Evolutionary conservation across 2,113 vertebrate genomes (phyloP).

Genomic region (Archocentrus centrarchus): DNA sequence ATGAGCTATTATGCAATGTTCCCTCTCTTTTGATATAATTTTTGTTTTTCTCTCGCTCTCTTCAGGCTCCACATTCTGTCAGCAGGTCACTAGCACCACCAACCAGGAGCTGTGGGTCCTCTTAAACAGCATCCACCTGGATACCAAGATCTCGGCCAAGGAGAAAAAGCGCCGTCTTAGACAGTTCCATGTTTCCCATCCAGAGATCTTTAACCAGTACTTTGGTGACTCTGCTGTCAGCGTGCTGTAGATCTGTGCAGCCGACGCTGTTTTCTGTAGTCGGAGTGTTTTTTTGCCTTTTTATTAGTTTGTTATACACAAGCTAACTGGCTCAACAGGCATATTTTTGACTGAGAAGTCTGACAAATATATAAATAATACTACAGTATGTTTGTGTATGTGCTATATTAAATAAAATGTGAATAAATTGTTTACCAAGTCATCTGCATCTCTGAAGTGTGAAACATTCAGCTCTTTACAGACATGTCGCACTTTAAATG

Average conservation of each 20-base stretch:
- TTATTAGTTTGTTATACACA: background rate
- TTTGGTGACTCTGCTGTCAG: slow-evolving; percentile 81
- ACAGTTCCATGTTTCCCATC: slow-evolving; percentile 90
- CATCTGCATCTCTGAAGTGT: background rate
- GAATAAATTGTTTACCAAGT: background rate
- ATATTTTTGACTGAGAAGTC: background rate
- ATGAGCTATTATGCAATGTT: background rate
- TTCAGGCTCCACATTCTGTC: slow-evolving; percentile 85
- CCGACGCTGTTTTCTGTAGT: background rate
- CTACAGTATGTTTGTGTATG: background rate
- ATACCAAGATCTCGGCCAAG: slow-evolving; percentile 87
- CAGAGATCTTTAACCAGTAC: slow-evolving; percentile 91
- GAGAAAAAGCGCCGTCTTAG: slow-evolving; percentile 87
- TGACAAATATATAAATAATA: background rate
- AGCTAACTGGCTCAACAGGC: background rate
- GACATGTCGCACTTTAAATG: no score
- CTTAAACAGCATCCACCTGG: slow-evolving; percentile 87
- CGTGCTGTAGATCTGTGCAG: slow-evolving; percentile 53
- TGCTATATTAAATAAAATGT: slow-evolving; percentile 10
- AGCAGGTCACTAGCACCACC: slow-evolving; percentile 84
- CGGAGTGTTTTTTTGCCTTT: background rate
- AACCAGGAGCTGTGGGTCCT: slow-evolving; percentile 85
- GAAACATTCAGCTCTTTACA: background rate
- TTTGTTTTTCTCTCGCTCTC: background rate
- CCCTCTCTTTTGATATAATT: background rate